Base-by-base conservation (phyloP, 2,113 vertebrate species). In the Echinops telfairi region DNA sequence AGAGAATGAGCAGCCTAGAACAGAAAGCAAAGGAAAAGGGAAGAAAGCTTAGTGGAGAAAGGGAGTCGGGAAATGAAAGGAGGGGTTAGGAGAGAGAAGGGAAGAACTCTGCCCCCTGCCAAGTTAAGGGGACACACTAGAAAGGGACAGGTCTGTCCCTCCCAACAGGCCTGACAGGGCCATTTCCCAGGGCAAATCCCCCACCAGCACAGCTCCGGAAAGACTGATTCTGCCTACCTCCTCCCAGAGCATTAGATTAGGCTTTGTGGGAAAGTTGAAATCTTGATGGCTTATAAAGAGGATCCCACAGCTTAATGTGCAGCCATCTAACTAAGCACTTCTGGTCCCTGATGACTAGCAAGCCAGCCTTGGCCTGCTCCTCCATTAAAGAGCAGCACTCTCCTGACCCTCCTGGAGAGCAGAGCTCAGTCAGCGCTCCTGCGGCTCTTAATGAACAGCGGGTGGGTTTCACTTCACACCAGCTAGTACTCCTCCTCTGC, bases 231-330 rank as follows among this genome's bases (percentile, higher is more conserved):
- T 91, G 79, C 93, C 88, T 19, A 6, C 53, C 29, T 91, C 94
- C 95, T 92, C 38, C 17, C 77, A 91, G 33, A 82, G 88, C 82
- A 95, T 93, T n/a, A 53, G 84, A 92, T 93, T 68, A 75, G 1
- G 68, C 82, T 64, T 87, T 96, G 92, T 94, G 90, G 95, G 71
- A 84, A 92, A 94, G n/a, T 3, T 47, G 57, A 96, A 80, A 95
- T 86, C 91, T 92, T 86, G 7, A 94, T 8, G 33, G 96, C 68
- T 94, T 94, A 92, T 89, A 86, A 90, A 96, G 68, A 94, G 82
- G 82, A 87, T 78, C 81, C 94, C 60, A 89, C 19, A 66, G 94
- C 58, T 97, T 95, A 93, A 84, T 85, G 60, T 38, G 47, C 60
- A 79, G 47, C 80, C 58, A 90, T 92, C 88, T 40, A 93, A 93